Conservation (phyloP, 1,140 invertebrate species). For the Drosophila micromelanica region DNA sequence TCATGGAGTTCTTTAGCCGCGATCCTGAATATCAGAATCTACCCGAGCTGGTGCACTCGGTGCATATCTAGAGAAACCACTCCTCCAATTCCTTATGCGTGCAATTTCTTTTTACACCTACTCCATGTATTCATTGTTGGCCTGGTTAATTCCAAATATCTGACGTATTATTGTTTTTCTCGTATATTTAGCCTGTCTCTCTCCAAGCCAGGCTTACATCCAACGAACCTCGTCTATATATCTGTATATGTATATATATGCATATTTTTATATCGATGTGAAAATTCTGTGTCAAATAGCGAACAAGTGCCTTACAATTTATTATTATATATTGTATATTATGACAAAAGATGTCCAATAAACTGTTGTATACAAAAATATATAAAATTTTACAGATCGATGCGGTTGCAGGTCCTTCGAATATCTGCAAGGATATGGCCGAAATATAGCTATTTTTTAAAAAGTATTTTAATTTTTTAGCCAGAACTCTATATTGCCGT, state of each 20-base stretch:
- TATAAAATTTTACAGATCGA: too few relatives aligned
- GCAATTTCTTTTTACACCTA: conserved; percentile 29
- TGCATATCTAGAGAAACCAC: conserved; percentile 52
- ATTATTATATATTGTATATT: background rate
- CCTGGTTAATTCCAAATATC: conserved; percentile 23
- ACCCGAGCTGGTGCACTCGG: conserved; percentile 86
- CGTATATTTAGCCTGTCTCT: background rate
- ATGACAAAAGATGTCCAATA: conserved; percentile 27
- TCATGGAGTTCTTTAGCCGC: conserved; percentile 90
- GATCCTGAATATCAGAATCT: conserved; percentile 90
- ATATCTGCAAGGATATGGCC: too few relatives aligned
- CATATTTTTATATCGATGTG: conserved; percentile 19
- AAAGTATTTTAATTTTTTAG: too few relatives aligned
- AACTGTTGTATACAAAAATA: conserved; percentile 26
- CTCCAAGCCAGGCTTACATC: conserved; percentile 4
- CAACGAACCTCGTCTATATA: conserved; percentile 6
- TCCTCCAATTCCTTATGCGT: conserved; percentile 7
- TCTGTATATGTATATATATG: conserved; percentile 11
- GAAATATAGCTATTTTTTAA: too few relatives aligned
- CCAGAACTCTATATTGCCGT: too few relatives aligned
- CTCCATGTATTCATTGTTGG: conserved; percentile 31
- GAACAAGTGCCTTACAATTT: conserved; percentile 46
- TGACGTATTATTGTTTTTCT: conserved; percentile 35
- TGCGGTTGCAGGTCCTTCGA: too few relatives aligned
- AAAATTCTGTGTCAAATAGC: conserved; percentile 41